Evolutionary conservation across 2,113 vertebrate species (phyloP).

Genomic region (Gymnarchus niloticus): DNA sequence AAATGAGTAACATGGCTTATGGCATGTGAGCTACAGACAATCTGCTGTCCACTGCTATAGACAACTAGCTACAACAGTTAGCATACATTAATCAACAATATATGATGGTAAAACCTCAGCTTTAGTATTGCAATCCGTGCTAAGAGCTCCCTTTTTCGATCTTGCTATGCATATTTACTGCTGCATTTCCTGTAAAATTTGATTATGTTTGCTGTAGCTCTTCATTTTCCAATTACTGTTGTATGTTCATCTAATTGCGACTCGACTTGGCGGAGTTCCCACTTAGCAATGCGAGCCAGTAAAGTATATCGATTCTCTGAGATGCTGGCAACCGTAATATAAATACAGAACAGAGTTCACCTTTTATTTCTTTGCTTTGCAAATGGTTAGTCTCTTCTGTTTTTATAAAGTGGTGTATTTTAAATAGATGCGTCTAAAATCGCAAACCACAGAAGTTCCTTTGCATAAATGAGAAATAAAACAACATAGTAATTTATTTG

Average conservation of each 20-base stretch:
- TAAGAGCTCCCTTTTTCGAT: too few species aligned
- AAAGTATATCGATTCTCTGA: not conserved
- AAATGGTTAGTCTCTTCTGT: not conserved
- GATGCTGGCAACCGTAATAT: not conserved
- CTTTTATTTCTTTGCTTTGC: not conserved
- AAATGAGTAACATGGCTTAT: not conserved
- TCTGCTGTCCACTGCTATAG: not conserved
- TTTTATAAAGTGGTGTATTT: not conserved
- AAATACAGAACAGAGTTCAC: not conserved
- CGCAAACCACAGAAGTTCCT: not conserved
- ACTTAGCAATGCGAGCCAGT: not conserved
- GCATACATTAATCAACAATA: not conserved
- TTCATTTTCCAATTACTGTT: not conserved
- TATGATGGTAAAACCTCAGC: not conserved
- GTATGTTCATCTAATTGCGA: not conserved
- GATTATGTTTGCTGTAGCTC: too few species aligned
- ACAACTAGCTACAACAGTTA: not conserved
- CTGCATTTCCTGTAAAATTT: not conserved
- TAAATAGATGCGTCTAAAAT: too few species aligned
- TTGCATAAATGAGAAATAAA: not conserved
- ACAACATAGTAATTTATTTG: not conserved
- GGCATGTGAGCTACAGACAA: not conserved
- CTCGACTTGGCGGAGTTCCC: not conserved
- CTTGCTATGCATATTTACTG: not conserved
- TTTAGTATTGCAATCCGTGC: not conserved